Evolutionary conservation across 2,888 invertebrate genomes (phyloP).

Genomic region (Synanthedon formicaeformis): DNA sequence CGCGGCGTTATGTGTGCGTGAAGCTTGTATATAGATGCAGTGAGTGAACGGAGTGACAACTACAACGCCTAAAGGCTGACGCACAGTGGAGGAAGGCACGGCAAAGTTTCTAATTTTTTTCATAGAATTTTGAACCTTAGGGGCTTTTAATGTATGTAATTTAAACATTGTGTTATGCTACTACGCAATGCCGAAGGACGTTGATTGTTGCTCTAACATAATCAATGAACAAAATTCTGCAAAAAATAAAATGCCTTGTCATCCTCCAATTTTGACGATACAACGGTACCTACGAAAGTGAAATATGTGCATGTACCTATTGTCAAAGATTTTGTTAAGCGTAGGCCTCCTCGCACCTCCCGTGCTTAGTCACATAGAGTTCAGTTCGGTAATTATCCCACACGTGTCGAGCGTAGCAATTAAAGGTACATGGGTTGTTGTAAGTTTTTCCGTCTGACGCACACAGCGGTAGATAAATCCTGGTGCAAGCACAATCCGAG

Average conservation of each 20-base stretch:
- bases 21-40: not conserved
- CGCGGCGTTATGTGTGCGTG: no score
- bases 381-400: slow-evolving; percentile 5
- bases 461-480: slow-evolving; percentile 51
- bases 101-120: no score
- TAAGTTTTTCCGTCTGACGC: slow-evolving; percentile 41
- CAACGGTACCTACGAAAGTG: not conserved
- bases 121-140: no score
- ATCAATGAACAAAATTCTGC: no score
- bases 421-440: slow-evolving; percentile 46
- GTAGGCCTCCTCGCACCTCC: slow-evolving; percentile 16
- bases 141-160: no score
- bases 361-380: slow-evolving; percentile 12
- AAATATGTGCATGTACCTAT: slow-evolving; percentile 3
- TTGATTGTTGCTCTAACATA: no score
- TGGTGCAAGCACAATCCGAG: slow-evolving; percentile 41
- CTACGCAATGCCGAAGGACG: no score
- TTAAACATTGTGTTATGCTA: no score
- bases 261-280: no score
- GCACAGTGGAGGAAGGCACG: no score
- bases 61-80: not conserved
- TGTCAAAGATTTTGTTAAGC: not conserved
- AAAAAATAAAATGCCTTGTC: no score
- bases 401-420: slow-evolving; percentile 27
- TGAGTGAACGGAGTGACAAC: not conserved